phyloP scores from a whole-genome alignment of 2,113 vertebrate genomes.

The Stigmatopora nigra region DNA sequence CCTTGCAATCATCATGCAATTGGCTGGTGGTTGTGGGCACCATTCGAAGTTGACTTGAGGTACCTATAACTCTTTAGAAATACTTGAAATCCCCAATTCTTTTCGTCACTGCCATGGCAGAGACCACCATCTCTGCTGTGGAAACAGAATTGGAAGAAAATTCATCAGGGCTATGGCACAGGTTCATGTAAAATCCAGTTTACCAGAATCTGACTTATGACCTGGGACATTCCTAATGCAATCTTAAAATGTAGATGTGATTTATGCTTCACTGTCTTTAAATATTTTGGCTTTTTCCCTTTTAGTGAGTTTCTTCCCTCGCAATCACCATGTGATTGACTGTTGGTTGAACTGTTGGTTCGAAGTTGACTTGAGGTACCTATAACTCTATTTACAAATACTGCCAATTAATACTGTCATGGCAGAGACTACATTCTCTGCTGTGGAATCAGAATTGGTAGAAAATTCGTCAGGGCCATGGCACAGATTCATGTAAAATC shows the following conservation, averaged over 20 bases:
- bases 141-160: conserved; percentile 65
- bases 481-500: conserved; percentile 61
- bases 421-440: conserved; percentile 54
- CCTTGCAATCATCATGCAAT: not conserved
- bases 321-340: not conserved
- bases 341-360: not conserved
- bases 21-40: not conserved
- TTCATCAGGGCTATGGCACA: conserved; percentile 69
- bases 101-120: conserved; percentile 59
- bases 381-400: not conserved
- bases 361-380: not conserved
- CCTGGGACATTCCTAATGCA: conserved; percentile 53
- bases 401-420: conserved; percentile 57
- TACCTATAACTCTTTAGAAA: not conserved
- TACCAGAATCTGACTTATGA: conserved; percentile 66
- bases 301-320: not conserved
- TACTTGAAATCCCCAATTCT: no score
- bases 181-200: conserved; percentile 40
- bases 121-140: conserved; percentile 54
- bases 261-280: not conserved
- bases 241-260: not conserved
- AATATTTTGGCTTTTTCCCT: not conserved
- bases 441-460: conserved; percentile 65
- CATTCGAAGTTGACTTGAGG: not conserved
- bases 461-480: conserved; percentile 63